phyloP scores from a whole-genome alignment of 35 echinoderm and acorn worm species.

The Ptychodera flava region DNA sequence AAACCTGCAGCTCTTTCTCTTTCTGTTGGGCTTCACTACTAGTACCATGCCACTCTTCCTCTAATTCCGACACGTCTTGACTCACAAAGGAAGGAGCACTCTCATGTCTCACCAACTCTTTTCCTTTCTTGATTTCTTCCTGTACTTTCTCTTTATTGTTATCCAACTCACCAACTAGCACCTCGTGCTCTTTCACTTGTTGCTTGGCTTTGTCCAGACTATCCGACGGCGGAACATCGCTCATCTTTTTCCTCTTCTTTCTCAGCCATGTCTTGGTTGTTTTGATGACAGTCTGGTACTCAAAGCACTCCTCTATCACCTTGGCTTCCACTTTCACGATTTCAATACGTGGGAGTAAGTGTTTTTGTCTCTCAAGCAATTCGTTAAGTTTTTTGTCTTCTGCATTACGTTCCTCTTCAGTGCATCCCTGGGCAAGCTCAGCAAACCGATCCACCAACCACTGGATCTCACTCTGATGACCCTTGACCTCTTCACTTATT shows the following conservation, averaged over 20 bases:
- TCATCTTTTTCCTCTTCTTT: conserved; percentile 23
- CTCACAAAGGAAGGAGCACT: not conserved
- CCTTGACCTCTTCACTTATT: not conserved
- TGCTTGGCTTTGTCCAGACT: conserved; percentile 11
- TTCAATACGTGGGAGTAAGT: not conserved
- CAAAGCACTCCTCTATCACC: conserved; percentile 17
- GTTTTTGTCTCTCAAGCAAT: conserved; percentile 13
- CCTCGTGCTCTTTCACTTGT: conserved; percentile 16
- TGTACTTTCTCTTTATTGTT: not conserved
- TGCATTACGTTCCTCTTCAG: not conserved
- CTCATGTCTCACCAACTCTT: not conserved
- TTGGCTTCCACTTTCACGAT: conserved; percentile 22
- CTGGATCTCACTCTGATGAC: not conserved
- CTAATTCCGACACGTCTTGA: conserved; percentile 16
- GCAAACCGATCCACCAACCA: not conserved
- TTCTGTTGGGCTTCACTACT: conserved; percentile 10
- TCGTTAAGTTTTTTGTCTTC: conserved; percentile 16
- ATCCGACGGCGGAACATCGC: conserved; percentile 17
- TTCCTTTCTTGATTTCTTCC: not conserved
- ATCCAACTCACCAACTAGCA: not conserved
- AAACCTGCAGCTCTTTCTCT: conserved; percentile 24
- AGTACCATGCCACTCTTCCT: conserved; percentile 16
- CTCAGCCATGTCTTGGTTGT: conserved; percentile 24
- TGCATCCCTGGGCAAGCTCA: conserved; percentile 3
- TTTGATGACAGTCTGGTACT: conserved; percentile 15